Evolutionary conservation across 2,113 vertebrate species (phyloP).

Genomic region (Addax nasomaculatus): DNA sequence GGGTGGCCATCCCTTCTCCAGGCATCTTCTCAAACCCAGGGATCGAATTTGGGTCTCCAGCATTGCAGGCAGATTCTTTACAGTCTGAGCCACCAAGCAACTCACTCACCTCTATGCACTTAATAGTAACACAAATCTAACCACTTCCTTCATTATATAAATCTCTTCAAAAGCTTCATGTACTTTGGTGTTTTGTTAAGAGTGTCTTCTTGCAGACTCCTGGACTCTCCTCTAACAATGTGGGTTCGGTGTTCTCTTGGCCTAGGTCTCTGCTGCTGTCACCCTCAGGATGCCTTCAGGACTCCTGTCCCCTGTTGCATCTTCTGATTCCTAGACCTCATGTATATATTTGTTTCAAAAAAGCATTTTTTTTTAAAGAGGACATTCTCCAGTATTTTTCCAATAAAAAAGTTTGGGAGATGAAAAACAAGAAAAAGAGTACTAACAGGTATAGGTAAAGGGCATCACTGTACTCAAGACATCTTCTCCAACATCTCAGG

Average conservation of each 20-base stretch:
- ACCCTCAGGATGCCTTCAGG: neutral
- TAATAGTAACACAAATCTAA: neutral
- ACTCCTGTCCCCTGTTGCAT: neutral
- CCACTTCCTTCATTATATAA: neutral
- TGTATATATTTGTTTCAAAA: neutral
- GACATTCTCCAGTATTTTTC: neutral
- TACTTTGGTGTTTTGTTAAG: neutral
- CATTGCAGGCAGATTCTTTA: neutral
- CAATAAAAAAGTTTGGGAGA: neutral
- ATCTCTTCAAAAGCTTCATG: neutral
- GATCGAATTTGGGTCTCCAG: neutral
- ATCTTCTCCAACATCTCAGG: neutral
- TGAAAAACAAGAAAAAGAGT: neutral
- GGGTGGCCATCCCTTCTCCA: neutral
- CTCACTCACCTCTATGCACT: neutral
- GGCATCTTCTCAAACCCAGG: neutral
- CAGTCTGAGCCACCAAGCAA: neutral
- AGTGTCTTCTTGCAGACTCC: neutral
- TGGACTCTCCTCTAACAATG: neutral
- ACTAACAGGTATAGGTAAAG: neutral
- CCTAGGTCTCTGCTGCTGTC: neutral
- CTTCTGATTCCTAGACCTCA: neutral
- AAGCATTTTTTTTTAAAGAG: neutral
- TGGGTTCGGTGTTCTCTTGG: neutral
- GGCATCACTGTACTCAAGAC: neutral